Base-by-base conservation (phyloP, 1,140 invertebrate genomes). In the Drosophila micromelanica region DNA sequence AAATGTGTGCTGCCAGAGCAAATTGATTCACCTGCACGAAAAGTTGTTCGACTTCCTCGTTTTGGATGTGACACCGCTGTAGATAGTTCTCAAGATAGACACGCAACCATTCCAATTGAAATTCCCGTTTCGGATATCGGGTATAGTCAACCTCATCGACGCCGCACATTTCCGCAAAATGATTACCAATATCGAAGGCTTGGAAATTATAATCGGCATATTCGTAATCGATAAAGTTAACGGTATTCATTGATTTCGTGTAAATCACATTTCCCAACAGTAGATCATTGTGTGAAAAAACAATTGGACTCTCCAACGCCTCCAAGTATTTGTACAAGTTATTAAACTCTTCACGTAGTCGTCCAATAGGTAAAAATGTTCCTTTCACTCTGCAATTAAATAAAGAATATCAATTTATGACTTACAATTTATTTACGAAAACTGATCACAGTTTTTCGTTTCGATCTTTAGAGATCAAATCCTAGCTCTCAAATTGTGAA, bases 111-210 rank as follows among this genome's bases (percentile, higher is more conserved):
- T 93, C 87, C 48, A 94, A 92, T 93, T 98, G 97, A 75, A 97
- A 96, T 20, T 96, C 94, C 90, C 95, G 94, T 57, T 93, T 93
- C 0, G 98, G 98, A 93, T 97, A 99, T 48, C 94, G 93, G 3
- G 94, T 93, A 92, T 95, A 97, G 91, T 98, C 96, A 5, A 96
- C 94, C 76, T 95, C 93, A 43, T 94, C 95, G 35, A 97, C 93
- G 96, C 98, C 98, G 84, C 97, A 97, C 94, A 98, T 99, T 94
- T 99, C 98, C 85, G 96, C 96, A 94, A 99, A 99, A 94, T 99
- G 98, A 94, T 99, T 99, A 12, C 96, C 98, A 92, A 99, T 98
- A 93, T 99, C 99, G 93, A 95, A 99, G 1, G 97, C 96, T 92
- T 98, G 97, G 93, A 97, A 98, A 93, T 99, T 99, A 80, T 96